These are phyloP conservation scores for Hassar affinis DNA, from an alignment of 2,113 vertebrate species.

Conservation along the genomic window DNA sequence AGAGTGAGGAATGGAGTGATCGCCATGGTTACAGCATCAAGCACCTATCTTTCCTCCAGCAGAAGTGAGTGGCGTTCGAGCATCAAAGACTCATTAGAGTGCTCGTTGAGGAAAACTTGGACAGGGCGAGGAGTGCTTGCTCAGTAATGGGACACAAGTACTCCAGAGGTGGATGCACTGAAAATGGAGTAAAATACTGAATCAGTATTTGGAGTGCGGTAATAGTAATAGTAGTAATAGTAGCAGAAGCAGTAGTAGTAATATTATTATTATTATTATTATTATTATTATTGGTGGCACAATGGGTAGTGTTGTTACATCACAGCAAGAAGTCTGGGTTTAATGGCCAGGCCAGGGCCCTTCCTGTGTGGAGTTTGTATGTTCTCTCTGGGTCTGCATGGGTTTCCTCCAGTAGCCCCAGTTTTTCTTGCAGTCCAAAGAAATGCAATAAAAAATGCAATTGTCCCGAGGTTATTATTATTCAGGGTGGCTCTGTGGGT, in stretches of 20 bases:
- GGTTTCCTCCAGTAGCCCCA: too few species aligned
- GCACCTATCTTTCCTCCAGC: conserved; percentile 19
- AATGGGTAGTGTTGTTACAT: too few species aligned
- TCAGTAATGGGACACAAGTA: conserved; percentile 1
- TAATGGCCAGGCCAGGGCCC: too few species aligned
- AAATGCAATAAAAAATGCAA: too few species aligned
- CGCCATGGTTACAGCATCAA: conserved; percentile 39
- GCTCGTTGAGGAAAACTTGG: conserved; percentile 26
- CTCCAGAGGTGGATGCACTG: background rate
- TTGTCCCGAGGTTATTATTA: too few species aligned
- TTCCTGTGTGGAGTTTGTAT: too few species aligned
- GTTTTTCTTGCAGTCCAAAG: too few species aligned
- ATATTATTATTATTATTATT: too few species aligned
- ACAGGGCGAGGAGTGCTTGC: background rate
- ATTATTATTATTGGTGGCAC: too few species aligned
- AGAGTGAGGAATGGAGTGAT: conserved; percentile 19
- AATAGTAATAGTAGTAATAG: background rate
- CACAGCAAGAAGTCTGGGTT: too few species aligned
- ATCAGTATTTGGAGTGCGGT: background rate
- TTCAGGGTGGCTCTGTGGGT: too few species aligned
- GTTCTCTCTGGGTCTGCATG: too few species aligned
- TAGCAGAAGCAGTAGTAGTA: background rate
- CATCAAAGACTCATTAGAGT: conserved; percentile 35
- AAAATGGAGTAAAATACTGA: background rate
- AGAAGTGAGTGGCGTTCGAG: background rate